A percentile compares a stretch with the other conserved stretches of the same genome.
Conservation (phyloP, 2,888 invertebrate genomes). For the Acanthopleura granulata region DNA sequence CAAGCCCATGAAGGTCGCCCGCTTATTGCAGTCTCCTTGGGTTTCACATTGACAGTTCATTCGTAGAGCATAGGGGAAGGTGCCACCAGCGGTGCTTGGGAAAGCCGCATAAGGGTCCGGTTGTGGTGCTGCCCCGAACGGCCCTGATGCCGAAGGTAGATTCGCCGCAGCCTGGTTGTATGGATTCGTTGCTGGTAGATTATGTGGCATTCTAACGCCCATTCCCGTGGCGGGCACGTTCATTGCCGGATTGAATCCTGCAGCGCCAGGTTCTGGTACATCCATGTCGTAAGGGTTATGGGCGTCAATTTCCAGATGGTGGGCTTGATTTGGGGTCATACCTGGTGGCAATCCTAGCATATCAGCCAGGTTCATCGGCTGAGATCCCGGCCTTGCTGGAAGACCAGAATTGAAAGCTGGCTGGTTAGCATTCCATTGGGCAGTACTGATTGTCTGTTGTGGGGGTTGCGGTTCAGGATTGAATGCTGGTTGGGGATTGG, state of each 20-base stretch:
- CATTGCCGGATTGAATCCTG: background rate
- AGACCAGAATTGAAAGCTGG: too few relatives aligned
- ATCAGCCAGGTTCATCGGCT: background rate
- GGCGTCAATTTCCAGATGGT: background rate
- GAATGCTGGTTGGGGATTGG: too few relatives aligned
- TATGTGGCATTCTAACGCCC: background rate
- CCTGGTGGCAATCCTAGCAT: background rate
- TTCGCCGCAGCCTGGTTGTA: background rate
- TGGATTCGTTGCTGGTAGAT: background rate
- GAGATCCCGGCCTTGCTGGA: too few relatives aligned
- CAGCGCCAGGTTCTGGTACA: background rate
- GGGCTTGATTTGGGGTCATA: background rate
- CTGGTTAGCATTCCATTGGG: too few relatives aligned
- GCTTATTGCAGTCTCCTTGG: background rate
- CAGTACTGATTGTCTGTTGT: too few relatives aligned
- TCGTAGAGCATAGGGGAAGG: background rate
- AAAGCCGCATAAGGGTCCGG: background rate
- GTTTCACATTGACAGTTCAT: constrained; percentile 5
- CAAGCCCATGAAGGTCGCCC: background rate
- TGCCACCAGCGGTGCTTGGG: background rate
- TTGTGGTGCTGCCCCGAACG: background rate
- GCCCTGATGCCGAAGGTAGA: background rate
- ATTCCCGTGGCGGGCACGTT: background rate
- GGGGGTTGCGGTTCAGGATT: too few relatives aligned
- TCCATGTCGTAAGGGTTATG: background rate